A percentile compares a stretch with the other conserved stretches of the same genome.
Conservation (phyloP, 2,797 vertebrate species). For the Siniperca undulata region DNA sequence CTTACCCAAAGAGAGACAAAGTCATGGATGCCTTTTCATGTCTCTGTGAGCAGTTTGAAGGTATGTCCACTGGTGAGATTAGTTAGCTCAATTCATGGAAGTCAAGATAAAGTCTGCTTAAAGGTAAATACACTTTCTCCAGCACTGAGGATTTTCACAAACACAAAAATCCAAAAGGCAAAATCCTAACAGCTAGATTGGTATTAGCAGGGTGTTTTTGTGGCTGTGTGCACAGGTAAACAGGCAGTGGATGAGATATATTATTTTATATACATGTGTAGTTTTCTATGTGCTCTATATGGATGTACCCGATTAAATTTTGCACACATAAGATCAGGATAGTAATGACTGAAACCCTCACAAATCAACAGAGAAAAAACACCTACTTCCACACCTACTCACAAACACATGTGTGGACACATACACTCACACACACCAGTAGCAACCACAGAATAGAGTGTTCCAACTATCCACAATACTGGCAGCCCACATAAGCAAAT, state of each 20-base stretch:
- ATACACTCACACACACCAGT: slow-evolving; percentile 32
- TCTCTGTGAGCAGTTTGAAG: slow-evolving; percentile 36
- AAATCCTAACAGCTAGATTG: slow-evolving; percentile 17
- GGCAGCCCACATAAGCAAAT: slow-evolving; percentile 61
- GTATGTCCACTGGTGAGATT: slow-evolving; percentile 33
- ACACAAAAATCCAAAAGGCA: background rate
- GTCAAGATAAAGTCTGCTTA: slow-evolving; percentile 33
- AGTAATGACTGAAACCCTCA: slow-evolving; percentile 28
- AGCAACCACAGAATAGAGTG: slow-evolving; percentile 40
- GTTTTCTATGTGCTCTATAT: slow-evolving; percentile 12
- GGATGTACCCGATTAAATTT: slow-evolving; percentile 8
- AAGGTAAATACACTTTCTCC: slow-evolving; percentile 20
- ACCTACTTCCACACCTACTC: slow-evolving; percentile 41
- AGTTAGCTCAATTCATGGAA: slow-evolving; percentile 24
- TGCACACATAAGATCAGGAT: slow-evolving; percentile 10
- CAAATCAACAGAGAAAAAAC: slow-evolving; percentile 36
- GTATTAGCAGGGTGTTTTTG: slow-evolving; percentile 5
- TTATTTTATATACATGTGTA: background rate
- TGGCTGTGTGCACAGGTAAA: slow-evolving; percentile 2
- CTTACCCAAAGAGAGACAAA: slow-evolving; percentile 38
- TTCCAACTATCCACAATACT: slow-evolving; percentile 62
- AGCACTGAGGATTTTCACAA: slow-evolving; percentile 21
- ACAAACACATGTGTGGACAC: slow-evolving; percentile 36
- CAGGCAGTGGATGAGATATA: background rate
- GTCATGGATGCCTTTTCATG: slow-evolving; percentile 37